phyloP scores from a whole-genome alignment of 2,888 invertebrate genomes.

The Nasonovia ribisnigri region DNA sequence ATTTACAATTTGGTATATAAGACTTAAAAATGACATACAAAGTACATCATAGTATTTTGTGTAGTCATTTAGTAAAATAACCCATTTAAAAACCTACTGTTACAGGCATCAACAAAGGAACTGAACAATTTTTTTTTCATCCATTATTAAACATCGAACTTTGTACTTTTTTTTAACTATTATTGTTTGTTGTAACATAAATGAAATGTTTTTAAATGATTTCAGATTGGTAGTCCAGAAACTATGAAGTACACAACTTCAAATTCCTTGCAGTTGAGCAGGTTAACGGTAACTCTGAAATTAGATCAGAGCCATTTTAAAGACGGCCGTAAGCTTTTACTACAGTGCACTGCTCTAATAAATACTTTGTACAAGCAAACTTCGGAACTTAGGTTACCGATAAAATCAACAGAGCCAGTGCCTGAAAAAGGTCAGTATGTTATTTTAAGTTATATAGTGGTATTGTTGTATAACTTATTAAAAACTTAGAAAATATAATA shows the following conservation, averaged over 20 bases:
- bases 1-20: not conserved
- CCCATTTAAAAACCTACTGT: no score
- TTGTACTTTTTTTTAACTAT: not conserved
- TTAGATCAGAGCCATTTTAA: constrained; percentile 56
- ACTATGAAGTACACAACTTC: constrained; percentile 67
- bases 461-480: not conserved
- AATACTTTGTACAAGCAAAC: constrained; percentile 79
- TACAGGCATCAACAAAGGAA: no score
- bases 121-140: no score
- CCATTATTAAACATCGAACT: no score
- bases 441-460: not conserved
- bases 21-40: no score
- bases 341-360: constrained; percentile 81
- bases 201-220: constrained; percentile 11
- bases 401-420: constrained; percentile 81
- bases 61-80: no score
- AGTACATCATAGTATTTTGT: no score
- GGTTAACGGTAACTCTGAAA: constrained; percentile 73
- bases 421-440: constrained; percentile 78
- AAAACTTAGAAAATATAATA: not conserved
- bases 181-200: not conserved
- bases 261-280: constrained; percentile 73
- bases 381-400: constrained; percentile 77
- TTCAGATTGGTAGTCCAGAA: constrained; percentile 69
- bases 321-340: constrained; percentile 73